phyloP scores from a whole-genome alignment of 2,113 vertebrate species.

The Misgurnus mizolepis region DNA sequence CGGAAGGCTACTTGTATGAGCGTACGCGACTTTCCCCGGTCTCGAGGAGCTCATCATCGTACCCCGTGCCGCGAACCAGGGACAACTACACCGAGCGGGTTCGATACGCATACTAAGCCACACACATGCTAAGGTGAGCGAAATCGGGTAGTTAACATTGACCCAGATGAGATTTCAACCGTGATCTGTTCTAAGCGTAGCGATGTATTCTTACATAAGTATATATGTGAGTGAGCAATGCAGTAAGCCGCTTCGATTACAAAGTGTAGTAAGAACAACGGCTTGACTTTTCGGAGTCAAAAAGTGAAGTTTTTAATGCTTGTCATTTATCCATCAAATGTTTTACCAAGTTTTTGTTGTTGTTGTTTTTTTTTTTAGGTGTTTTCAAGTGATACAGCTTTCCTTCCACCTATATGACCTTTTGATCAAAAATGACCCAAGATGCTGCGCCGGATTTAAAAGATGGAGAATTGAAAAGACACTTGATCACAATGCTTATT shows the following conservation, averaged over 20 bases:
- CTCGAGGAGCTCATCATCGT: constrained; percentile 76
- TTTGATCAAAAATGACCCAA: constrained; percentile 4
- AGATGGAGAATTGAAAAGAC: constrained; percentile 22
- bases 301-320: background rate
- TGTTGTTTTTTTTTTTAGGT: constrained; percentile 63
- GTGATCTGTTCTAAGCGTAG: constrained; percentile 32
- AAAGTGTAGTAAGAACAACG: constrained; percentile 1
- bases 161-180: constrained; percentile 17
- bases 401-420: constrained; percentile 53
- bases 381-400: constrained; percentile 59
- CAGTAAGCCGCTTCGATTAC: constrained; percentile 4
- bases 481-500: constrained; percentile 14
- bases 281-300: constrained; percentile 25
- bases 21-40: constrained; percentile 84
- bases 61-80: constrained; percentile 76
- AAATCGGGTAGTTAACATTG: constrained; percentile 8
- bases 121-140: constrained; percentile 78
- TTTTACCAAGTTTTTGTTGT: background rate
- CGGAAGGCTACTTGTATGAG: constrained; percentile 81
- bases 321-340: background rate
- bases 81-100: constrained; percentile 80
- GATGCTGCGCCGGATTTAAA: constrained; percentile 27
- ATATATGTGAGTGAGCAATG: background rate
- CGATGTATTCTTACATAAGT: constrained; percentile 14
- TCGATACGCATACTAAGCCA: constrained; percentile 83